Percentiles rank a stretch among this genome's conserved stretches.
These are phyloP conservation scores for Synchiropus splendidus DNA, from an alignment of 2,113 vertebrate genomes.

Conservation along the genomic window DNA sequence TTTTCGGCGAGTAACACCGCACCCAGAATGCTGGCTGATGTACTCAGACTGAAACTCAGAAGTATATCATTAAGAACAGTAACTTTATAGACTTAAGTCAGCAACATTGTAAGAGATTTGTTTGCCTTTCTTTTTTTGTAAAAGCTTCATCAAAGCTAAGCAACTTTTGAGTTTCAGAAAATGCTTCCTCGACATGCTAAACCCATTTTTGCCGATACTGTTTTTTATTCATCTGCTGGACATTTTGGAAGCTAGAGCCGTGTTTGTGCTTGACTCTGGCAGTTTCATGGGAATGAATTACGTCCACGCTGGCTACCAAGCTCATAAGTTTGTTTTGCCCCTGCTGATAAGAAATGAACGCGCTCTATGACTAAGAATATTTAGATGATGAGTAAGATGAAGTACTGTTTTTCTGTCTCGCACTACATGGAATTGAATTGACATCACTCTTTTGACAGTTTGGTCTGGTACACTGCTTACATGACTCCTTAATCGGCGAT, in stretches of 20 bases:
- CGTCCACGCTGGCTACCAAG: slow-evolving; percentile 40
- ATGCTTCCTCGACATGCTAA: slow-evolving; percentile 15
- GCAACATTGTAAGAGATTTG: background rate
- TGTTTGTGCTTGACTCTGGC: slow-evolving; percentile 57
- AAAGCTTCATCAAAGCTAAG: slow-evolving; percentile 7
- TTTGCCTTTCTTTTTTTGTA: background rate
- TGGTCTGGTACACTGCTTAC: slow-evolving; percentile 80
- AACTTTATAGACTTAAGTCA: background rate
- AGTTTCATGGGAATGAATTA: slow-evolving; percentile 50
- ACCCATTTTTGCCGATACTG: slow-evolving; percentile 48
- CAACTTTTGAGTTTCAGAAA: slow-evolving; percentile 68
- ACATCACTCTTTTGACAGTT: slow-evolving; percentile 77
- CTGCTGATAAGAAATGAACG: slow-evolving; percentile 7
- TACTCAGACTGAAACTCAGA: slow-evolving; percentile 59
- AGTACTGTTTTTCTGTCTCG: slow-evolving; percentile 44
- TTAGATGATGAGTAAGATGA: slow-evolving; percentile 10
- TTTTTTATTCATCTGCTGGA: slow-evolving; percentile 48
- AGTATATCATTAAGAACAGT: slow-evolving; percentile 20
- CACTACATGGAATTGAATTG: slow-evolving; percentile 64
- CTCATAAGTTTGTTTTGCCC: slow-evolving; percentile 16
- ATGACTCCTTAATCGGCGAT: slow-evolving; percentile 75
- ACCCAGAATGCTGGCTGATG: slow-evolving; percentile 36
- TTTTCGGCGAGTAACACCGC: slow-evolving; percentile 39
- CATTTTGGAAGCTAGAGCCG: slow-evolving; percentile 43
- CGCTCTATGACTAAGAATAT: slow-evolving; percentile 14